Percentiles rank a stretch among this genome's conserved stretches.
Conservation (phyloP, 1,140 invertebrate genomes). For the Drosophila sechellia region DNA sequence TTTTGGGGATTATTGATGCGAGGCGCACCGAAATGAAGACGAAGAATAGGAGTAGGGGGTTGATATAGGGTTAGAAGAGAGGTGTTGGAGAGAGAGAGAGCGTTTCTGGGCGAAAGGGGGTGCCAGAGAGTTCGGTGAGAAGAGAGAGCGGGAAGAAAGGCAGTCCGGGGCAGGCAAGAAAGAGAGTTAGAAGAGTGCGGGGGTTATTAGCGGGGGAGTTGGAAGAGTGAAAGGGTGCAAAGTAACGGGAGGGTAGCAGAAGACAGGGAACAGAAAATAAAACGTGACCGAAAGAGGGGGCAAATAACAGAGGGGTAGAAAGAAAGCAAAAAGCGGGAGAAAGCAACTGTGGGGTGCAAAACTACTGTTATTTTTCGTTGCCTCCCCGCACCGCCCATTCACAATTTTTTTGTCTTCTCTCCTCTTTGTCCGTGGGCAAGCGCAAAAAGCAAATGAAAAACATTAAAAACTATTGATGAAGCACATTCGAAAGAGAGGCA, state of each 20-base stretch:
- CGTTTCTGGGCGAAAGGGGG: not conserved
- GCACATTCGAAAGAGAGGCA: slow-evolving; percentile 63
- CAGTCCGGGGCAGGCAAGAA: not conserved
- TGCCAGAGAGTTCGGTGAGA: not conserved
- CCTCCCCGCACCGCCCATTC: not conserved
- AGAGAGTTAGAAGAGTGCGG: not conserved
- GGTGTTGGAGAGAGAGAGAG: slow-evolving; percentile 4
- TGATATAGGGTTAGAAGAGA: not conserved
- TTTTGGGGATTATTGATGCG: slow-evolving; percentile 78
- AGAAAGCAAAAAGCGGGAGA: slow-evolving; percentile 17
- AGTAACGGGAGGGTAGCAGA: not conserved
- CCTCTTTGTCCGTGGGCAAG: slow-evolving; percentile 28
- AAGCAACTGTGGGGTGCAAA: slow-evolving; percentile 10
- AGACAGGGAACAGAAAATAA: not conserved
- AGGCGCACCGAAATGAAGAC: slow-evolving; percentile 19
- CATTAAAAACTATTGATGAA: slow-evolving; percentile 83
- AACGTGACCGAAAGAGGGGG: slow-evolving; percentile 1
- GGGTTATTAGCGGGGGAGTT: slow-evolving; percentile 2
- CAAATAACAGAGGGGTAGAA: not conserved
- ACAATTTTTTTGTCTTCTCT: not conserved
- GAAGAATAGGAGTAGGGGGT: slow-evolving; percentile 6
- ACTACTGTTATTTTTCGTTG: slow-evolving; percentile 34
- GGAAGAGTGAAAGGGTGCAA: not conserved
- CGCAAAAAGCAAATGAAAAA: slow-evolving; percentile 62
- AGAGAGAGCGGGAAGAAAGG: slow-evolving; percentile 3